Base-by-base conservation (phyloP, 2,888 invertebrate genomes). In the Piscicola geometra region DNA sequence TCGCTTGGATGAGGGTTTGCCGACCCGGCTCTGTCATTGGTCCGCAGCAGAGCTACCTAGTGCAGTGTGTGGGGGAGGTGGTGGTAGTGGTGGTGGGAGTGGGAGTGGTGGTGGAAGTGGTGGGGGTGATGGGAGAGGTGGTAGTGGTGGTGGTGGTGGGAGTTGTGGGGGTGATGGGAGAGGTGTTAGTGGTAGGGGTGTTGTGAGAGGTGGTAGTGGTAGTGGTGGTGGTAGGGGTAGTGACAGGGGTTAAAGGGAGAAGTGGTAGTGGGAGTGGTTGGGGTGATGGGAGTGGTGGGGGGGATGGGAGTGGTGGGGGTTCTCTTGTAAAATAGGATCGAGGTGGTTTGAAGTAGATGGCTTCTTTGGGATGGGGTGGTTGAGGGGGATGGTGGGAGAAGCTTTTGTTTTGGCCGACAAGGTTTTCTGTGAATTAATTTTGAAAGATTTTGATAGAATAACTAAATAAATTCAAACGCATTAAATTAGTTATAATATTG, bases 21-120 rank as follows among this genome's bases (percentile, higher is more conserved):
- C 89, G 99, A 1, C 98, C 99, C 0, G 98, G 98, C n/a, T 97
- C 95, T 67, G 93, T 99, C 75, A 98, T 99, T 82, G 98, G 97
- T 0, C 94, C 94, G 81, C 98, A 99, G 86, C 98, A 99, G 86
- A 90, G 90, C 81, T 95, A 93, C 92, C 88, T 94, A 78, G 90
- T 91, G 86, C 84, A 85, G 85, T 85, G 79, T 80, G 83, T 77
- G n/a, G 32, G 21, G 5, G 25, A 18, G 60, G 25, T 56, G 21
- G 5, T 56, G 21, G 9, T 56, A 56, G n/a, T n/a, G 25, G 60
- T 18, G 60, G 60, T 56, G 9, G 21, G 5, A 21, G n/a, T 25
- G n/a, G 60, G 21, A 56, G 60, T 5, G 9, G 60, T 25, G 25
- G 3, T 15, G 21, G 60, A 56, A 56, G 3, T 18, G n/a, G 9